A percentile compares a stretch with the other conserved stretches of the same genome.
phyloP scores from a whole-genome alignment of 2,797 vertebrate species.

The Chelmon rostratus region DNA sequence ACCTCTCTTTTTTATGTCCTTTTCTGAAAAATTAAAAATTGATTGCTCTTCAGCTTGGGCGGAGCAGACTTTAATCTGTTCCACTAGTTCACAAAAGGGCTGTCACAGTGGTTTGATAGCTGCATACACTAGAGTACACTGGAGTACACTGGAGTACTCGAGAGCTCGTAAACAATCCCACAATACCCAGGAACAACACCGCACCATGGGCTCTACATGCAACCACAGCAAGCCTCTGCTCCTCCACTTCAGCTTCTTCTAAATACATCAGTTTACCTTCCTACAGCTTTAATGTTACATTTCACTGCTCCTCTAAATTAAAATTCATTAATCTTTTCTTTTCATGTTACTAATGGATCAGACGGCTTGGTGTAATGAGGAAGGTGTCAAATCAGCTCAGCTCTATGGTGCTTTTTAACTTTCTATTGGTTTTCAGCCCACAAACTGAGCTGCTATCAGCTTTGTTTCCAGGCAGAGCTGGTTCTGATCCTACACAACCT shows the following conservation, averaged over 20 bases:
- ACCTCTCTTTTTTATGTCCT: conserved; percentile 20
- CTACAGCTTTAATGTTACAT: not conserved
- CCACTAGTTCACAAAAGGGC: conserved; percentile 71
- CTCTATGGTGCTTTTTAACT: not conserved
- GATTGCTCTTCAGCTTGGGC: conserved; percentile 70
- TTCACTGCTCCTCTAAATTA: not conserved
- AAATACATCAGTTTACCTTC: not conserved
- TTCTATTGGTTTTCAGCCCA: not conserved
- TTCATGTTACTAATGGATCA: not conserved
- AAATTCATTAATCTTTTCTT: not conserved
- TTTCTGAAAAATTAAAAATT: conserved; percentile 64
- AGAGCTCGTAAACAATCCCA: conserved; percentile 70
- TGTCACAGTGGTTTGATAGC: conserved; percentile 74
- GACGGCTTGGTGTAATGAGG: not conserved
- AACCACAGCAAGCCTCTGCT: conserved; percentile 41
- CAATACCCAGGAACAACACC: conserved; percentile 60
- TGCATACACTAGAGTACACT: too few species aligned
- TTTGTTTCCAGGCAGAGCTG: conserved; percentile 23
- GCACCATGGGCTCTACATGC: conserved; percentile 21
- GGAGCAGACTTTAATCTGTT: conserved; percentile 76
- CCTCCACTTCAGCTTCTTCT: not conserved
- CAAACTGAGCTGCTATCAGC: conserved; percentile 15
- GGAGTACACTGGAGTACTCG: conserved; percentile 65
- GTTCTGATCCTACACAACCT: not conserved
- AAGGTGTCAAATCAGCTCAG: not conserved